phyloP scores from a whole-genome alignment of 1,140 invertebrate genomes.

The Streblospio benedicti region DNA sequence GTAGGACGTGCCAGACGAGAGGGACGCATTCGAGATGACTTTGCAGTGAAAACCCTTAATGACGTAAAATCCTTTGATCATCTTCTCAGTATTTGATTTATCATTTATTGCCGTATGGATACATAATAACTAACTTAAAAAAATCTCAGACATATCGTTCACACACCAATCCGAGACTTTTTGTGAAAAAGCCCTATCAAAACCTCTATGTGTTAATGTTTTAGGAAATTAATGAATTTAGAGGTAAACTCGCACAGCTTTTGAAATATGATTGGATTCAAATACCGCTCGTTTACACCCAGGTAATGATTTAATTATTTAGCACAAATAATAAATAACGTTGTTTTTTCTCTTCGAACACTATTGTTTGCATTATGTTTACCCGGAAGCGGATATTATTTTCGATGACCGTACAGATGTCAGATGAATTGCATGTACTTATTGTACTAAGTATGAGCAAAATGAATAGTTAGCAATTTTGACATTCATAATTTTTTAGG shows the following conservation, averaged over 20 bases:
- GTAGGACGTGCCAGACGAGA: conserved; percentile 75
- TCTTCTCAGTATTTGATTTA: not conserved
- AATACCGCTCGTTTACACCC: conserved; percentile 93
- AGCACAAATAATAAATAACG: not conserved
- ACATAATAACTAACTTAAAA: not conserved
- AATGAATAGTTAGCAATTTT: not conserved
- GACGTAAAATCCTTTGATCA: conserved; percentile 54
- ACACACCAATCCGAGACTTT: not conserved
- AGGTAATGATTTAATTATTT: conserved; percentile 64
- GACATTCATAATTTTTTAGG: conserved; percentile 49
- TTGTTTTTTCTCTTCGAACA: not conserved
- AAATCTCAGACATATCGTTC: not conserved
- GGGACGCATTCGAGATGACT: conserved; percentile 82
- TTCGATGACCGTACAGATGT: not conserved
- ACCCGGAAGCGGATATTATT: not conserved
- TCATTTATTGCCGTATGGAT: not conserved
- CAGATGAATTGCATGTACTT: not conserved
- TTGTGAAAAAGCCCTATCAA: not conserved
- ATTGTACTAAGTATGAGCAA: not conserved
- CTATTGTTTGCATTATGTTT: too few species aligned
- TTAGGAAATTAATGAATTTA: conserved; percentile 66
- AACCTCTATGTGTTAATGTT: not conserved
- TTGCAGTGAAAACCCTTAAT: conserved; percentile 79
- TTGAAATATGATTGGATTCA: conserved; percentile 92
- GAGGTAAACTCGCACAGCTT: conserved; percentile 67